These are phyloP conservation scores for Drosophila paracracens DNA, from an alignment of 2,888 invertebrate genomes.

Conservation along the genomic window DNA sequence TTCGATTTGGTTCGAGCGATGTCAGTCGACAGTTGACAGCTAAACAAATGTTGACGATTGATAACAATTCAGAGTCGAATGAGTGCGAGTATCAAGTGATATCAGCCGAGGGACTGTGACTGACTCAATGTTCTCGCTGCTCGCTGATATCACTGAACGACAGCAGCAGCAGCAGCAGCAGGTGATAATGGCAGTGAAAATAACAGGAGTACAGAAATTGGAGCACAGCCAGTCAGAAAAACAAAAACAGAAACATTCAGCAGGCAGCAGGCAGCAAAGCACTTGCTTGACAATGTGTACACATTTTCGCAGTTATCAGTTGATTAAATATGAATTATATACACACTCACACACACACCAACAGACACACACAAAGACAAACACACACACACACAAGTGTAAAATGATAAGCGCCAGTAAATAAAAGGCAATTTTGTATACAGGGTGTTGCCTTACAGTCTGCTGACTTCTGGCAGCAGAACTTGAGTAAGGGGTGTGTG, in stretches of 20 bases:
- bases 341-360: constrained; percentile 42
- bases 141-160: constrained; percentile 34
- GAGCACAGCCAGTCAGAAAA: constrained; percentile 38
- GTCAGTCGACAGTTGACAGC: constrained; percentile 41
- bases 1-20: neutral
- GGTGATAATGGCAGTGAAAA: constrained; percentile 70
- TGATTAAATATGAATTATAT: constrained; percentile 80
- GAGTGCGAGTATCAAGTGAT: constrained; percentile 34
- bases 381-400: constrained; percentile 32
- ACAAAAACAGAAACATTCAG: neutral
- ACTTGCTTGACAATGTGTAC: constrained; percentile 40
- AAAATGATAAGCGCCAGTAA: constrained; percentile 73
- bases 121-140: neutral
- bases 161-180: constrained; percentile 41
- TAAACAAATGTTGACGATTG: constrained; percentile 39
- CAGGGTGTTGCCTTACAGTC: constrained; percentile 58
- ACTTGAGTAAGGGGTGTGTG: neutral
- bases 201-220: constrained; percentile 76
- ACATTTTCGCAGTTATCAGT: constrained; percentile 71
- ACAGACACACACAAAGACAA: constrained; percentile 4
- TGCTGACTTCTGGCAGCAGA: neutral
- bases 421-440: constrained; percentile 42
- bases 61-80: constrained; percentile 41
- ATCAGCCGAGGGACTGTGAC: neutral
- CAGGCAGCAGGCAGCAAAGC: neutral